Evolutionary conservation across 1,140 invertebrate genomes (phyloP).

Genomic region (Mesaphorura yosii): DNA sequence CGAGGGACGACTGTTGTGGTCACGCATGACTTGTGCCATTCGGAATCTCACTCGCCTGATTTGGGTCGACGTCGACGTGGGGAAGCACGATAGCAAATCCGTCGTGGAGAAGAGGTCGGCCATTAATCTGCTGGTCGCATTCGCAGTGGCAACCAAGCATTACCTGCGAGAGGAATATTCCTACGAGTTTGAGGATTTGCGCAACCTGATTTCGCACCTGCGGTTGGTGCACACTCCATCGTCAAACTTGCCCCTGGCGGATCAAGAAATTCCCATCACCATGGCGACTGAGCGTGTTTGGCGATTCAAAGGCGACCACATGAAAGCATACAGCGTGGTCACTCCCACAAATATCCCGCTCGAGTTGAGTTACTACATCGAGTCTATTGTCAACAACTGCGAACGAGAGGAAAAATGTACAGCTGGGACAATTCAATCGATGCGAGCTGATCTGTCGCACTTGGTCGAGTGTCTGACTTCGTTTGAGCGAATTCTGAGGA

Average conservation of each 20-base stretch:
- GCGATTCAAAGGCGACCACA: too few relatives aligned
- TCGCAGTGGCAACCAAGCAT: constrained; percentile 14
- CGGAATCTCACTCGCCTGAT: neutral
- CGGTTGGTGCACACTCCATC: too few relatives aligned
- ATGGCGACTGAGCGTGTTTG: too few relatives aligned
- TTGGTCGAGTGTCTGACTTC: constrained; percentile 8
- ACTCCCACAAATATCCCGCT: too few relatives aligned
- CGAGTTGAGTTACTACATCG: too few relatives aligned
- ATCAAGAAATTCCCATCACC: too few relatives aligned
- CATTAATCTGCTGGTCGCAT: constrained; percentile 18
- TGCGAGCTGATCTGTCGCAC: too few relatives aligned
- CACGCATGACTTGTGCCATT: neutral
- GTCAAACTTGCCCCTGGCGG: too few relatives aligned
- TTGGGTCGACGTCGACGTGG: constrained; percentile 5
- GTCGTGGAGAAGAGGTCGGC: constrained; percentile 19
- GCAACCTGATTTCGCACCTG: constrained; percentile 8
- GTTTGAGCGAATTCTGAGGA: constrained; percentile 17
- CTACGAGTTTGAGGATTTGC: constrained; percentile 15
- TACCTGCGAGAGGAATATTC: constrained; percentile 21
- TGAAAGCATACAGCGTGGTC: too few relatives aligned
- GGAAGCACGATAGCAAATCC: neutral
- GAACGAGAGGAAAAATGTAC: too few relatives aligned
- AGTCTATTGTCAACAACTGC: too few relatives aligned
- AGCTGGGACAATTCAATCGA: too few relatives aligned
- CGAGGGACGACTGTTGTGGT: constrained; percentile 3